Evolutionary conservation across 1,140 invertebrate species (phyloP), one percentile per base, ranked within the genome.

Genomic region (Leptonema lineaticorne): DNA sequence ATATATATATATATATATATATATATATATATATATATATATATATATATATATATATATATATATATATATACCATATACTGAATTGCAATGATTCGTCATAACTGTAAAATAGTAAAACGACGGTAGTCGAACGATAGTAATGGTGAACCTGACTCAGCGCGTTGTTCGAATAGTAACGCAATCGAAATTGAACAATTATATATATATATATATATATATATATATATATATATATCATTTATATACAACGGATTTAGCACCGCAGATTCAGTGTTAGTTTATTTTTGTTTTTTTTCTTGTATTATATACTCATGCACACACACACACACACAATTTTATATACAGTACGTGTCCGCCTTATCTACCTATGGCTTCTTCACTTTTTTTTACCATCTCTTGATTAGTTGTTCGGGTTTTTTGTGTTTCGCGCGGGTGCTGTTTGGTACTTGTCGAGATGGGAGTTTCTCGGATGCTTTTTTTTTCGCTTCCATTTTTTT

Each of bases 281-380:
- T 64, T 53, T 64, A 64, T 64, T 64, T 64, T 46, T 62, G 46
- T n/a, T n/a, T n/a, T n/a, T n/a, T n/a, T n/a, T n/a, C n/a, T n/a
- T n/a, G n/a, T n/a, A n/a, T n/a, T n/a, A n/a, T n/a, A n/a, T n/a
- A n/a, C n/a, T n/a, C n/a, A n/a, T n/a, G n/a, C n/a, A n/a, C n/a
- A n/a, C n/a, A n/a, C n/a, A n/a, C n/a, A n/a, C n/a, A n/a, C n/a
- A n/a, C n/a, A n/a, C n/a, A n/a, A n/a, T n/a, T n/a, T n/a, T n/a
- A n/a, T n/a, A n/a, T n/a, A n/a, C n/a, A n/a, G n/a, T 62, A 62
- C 27, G 33, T 28, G 58, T 41, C 58, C 37, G 24, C 33, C 33
- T 64, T 64, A 64, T 64, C 62, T 64, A 64, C 62, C 45, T 50
- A 50, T 50, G 62, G 45, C 62, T 64, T 64, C 62, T 50, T 64